Evolutionary conservation across 2,113 vertebrate genomes (phyloP).

Genomic region (Clupea harengus): DNA sequence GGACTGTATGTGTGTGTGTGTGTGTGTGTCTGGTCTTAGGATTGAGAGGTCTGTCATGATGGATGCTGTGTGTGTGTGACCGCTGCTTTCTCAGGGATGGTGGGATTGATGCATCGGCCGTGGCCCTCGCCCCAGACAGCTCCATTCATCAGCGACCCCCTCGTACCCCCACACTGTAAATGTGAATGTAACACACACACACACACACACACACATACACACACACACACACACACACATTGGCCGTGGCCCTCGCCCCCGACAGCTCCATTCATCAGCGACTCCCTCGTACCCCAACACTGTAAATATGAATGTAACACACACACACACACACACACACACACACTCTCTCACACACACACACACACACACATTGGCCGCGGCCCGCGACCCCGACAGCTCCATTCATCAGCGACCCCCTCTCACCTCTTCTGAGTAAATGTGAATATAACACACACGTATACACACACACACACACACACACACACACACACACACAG

Average conservation of each 20-base stretch:
- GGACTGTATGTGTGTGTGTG: constrained; percentile 18
- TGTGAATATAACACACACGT: not conserved
- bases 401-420: constrained; percentile 37
- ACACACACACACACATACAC: not conserved
- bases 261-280: constrained; percentile 38
- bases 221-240: too few species aligned
- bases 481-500: not conserved
- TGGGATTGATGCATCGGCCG: constrained; percentile 58
- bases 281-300: constrained; percentile 34
- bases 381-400: not conserved
- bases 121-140: constrained; percentile 30
- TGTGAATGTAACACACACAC: not conserved
- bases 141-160: constrained; percentile 36
- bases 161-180: constrained; percentile 41
- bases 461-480: not conserved
- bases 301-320: constrained; percentile 14
- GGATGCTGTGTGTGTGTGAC: constrained; percentile 50
- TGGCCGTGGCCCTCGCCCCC: too few species aligned
- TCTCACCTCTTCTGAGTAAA: constrained; percentile 45
- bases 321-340: not conserved
- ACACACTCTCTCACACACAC: not conserved
- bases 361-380: not conserved
- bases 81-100: constrained; percentile 50
- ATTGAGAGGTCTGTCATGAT: too few species aligned
- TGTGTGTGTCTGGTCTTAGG: constrained; percentile 58